Conservation (phyloP, 1,140 invertebrate genomes). For the Conus betulinus region DNA sequence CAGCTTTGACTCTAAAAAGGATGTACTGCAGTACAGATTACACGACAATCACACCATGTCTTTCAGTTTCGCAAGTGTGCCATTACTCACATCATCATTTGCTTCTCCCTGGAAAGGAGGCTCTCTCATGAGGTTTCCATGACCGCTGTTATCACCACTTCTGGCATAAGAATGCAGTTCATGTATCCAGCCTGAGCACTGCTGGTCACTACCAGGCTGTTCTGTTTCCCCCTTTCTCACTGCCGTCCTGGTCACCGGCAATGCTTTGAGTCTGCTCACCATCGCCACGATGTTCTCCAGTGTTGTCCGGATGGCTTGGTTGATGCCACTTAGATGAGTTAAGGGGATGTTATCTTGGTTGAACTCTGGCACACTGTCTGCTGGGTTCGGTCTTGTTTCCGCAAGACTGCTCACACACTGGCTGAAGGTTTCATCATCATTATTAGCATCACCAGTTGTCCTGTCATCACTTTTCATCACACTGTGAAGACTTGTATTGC, state of each 20-base stretch:
- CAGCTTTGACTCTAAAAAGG: too few species aligned
- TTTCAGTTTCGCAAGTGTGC: too few species aligned
- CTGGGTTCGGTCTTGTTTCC: neutral
- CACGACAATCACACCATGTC: too few species aligned
- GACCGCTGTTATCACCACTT: slow-evolving; percentile 8
- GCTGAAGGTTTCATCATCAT: neutral
- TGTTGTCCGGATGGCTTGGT: slow-evolving; percentile 53
- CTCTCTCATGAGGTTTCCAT: neutral
- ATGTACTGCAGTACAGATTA: too few species aligned
- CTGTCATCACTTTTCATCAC: neutral
- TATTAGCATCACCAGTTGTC: neutral
- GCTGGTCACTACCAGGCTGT: slow-evolving; percentile 30
- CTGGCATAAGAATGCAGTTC: slow-evolving; percentile 64
- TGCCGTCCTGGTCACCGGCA: neutral
- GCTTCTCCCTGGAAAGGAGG: neutral
- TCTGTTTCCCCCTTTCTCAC: neutral
- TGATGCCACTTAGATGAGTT: slow-evolving; percentile 41
- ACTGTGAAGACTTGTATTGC: neutral
- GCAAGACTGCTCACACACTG: neutral
- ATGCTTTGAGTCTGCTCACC: neutral
- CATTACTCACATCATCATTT: neutral
- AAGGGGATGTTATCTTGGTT: neutral
- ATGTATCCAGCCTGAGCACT: slow-evolving; percentile 53
- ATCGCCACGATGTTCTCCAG: slow-evolving; percentile 45
- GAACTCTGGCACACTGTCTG: neutral